Base-by-base conservation (phyloP, 2,888 invertebrate genomes). In the Aporophyla lueneburgensis region DNA sequence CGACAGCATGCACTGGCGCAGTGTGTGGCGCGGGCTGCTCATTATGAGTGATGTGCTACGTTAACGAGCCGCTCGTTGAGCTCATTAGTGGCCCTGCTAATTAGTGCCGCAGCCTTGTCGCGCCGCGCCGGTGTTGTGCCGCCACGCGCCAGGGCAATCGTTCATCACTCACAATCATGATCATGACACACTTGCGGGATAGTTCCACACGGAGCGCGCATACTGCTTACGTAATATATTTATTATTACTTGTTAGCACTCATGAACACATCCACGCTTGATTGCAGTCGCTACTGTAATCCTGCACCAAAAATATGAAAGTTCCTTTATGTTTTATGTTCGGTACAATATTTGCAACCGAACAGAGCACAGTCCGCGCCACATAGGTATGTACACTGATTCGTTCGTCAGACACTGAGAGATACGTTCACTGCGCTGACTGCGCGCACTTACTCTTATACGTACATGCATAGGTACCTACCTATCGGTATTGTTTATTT, bases 11-110 rank as follows among this genome's bases (percentile, higher is more conserved):
- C 16, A 14, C 19, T 5, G 4, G 46, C 16, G 9, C 54, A 9
- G 71, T 16, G 69, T 51, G 24, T 40, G 27, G 58, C 72, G 59
- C 56, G 53, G 61, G 24, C 33, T 81, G 65, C 56, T 74, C 72
- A 84, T 84, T 85, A 83, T 74, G 71, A 81, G 61, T 27, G 81
- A 80, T 80, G 80, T 74, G 86, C 76, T 76, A 76, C 71, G 53
- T 76, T 86, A 83, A 87, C 85, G 80, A 87, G 65, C 74, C 61
- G 69, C 83, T 86, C 78, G 83, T 88, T 86, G 84, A 68, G 76
- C 71, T 86, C 84, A 90, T 89, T 89, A 78, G 75, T 71, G 65
- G 46, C 62, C 53, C 72, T 19, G 43, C 74, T 75, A 78, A 85
- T 84, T 81, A 78, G 49, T 61, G 67, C 56, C 59, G 56, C 74